Evolutionary conservation across 1,140 invertebrate genomes (phyloP), one percentile per base, ranked within the genome.

Genomic region (Zaprionus davidi): DNA sequence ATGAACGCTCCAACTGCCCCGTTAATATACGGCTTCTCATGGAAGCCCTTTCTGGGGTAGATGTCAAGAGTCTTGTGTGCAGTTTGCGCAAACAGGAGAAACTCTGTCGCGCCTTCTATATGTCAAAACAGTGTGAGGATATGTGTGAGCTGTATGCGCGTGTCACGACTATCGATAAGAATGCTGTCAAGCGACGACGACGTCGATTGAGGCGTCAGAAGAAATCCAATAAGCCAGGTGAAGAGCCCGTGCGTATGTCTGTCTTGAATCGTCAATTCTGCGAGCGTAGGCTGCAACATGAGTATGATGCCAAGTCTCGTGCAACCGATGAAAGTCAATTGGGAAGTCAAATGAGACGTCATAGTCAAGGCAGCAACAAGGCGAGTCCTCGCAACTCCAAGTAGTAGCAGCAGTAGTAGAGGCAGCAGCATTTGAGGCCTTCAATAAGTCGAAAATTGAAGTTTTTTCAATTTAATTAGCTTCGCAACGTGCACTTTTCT

Each of bases 1-100:
- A 90, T 22, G 46, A 9, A 0, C 55, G 22, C 0, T 57, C 76
- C 17, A n/a, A 15, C 3, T 59, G 65, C 7, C 76, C 53, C 1
- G 71, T 90, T 1, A 28, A 85, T 34, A 6, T 90, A 26, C 22
- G 63, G 0, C 13, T 34, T 3, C 31, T 90, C 28, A 51, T 90
- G 11, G 1, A 55, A 9, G 66, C 62, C 0, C n/a, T 90, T 5
- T 15, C 41, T 4, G 5, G 7, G 11, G 20, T 76, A 1, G 44
- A 64, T 11, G 17, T 86, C 5, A 62, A 63, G 13, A 34, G 71
- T 7, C 44, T 90, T 7, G 86, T 90, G n/a, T 90, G 85, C 41
- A 59, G 69, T 41, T 15, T 85, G 0, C 22, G 73, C 5, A 17
- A 57, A n/a, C 72, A 74, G 49, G 73, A 86, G 55, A 20, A 15